Evolutionary conservation across 1,140 invertebrate genomes (phyloP), one percentile per base, ranked within the genome.

Genomic region (Dinoponera quadriceps): DNA sequence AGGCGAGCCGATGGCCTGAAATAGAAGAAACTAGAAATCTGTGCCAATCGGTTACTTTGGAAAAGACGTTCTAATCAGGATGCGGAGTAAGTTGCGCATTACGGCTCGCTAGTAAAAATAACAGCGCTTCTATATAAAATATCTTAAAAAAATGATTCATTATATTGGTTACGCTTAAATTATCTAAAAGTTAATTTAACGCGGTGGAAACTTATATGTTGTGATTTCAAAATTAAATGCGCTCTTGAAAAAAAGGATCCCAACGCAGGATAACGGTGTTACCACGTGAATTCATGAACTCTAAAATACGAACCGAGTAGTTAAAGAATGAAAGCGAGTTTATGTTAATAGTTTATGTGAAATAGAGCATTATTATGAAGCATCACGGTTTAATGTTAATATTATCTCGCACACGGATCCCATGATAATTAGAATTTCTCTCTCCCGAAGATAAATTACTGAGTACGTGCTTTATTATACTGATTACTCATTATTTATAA

Each of bases 371-470:
- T 57, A 33, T 44, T 20, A 48, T 69, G 25, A 69, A n/a, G 66
- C 48, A 27, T n/a, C 25, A 3, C 22, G 25, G 25, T 44, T 69
- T 71, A 78, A 54, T 66, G 18, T 25, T 66, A 44, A 44, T 44
- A 11, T 69, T 78, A 68, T 55, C 22, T 55, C 20, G 9, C 48
- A 27, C 14, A 48, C 27, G 33, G 0, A 80, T 60, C 18, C 25
- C 51, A 22, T 44, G 14, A 57, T 80, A 44, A 71, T 80, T 69
- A 48, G 14, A 80, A 71, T 71, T 80, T 71, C 65, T 80, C 75
- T 71, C 57, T 71, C 44, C 22, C 29, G 14, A 80, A 59, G 33
- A 71, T 69, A 80, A 80, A 71, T 71, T 48, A 16, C 55, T n/a
- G 38, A 63, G 4, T 51, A 33, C 14, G 20, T 68, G 25, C 38